Conservation (phyloP, 37 sponge, comb jelly and placozoan species). For the Spongilla lacustris region DNA sequence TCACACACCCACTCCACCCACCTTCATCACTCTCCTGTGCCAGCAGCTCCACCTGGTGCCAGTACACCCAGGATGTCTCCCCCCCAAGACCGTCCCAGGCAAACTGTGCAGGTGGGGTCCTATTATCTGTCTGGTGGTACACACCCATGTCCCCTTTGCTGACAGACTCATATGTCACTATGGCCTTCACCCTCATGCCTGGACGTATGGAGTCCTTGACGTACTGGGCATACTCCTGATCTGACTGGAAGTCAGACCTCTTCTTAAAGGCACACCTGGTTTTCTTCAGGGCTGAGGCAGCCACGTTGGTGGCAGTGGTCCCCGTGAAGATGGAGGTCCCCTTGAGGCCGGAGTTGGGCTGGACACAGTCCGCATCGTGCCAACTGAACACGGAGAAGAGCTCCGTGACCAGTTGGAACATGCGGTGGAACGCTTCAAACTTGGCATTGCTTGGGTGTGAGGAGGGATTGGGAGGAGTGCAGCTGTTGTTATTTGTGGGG, state of each 20-base stretch:
- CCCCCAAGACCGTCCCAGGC: slow-evolving; percentile 69
- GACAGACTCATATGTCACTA: slow-evolving; percentile 50
- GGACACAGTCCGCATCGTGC: slow-evolving; percentile 13
- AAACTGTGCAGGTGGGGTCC: slow-evolving; percentile 68
- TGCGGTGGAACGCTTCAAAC: slow-evolving; percentile 30
- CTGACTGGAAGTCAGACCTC: slow-evolving; percentile 50
- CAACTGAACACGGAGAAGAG: slow-evolving; percentile 47
- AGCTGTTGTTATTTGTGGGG: background rate
- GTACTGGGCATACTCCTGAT: slow-evolving; percentile 65
- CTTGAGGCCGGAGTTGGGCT: slow-evolving; percentile 8
- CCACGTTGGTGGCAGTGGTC: slow-evolving; percentile 7
- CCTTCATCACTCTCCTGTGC: background rate
- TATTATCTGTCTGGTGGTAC: slow-evolving; percentile 43
- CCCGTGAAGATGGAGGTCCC: slow-evolving; percentile 69
- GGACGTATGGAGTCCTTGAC: slow-evolving; percentile 40
- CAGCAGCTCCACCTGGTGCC: slow-evolving; percentile 68
- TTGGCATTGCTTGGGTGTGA: background rate
- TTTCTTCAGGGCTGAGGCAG: background rate
- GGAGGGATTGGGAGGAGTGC: no score
- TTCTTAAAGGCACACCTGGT: slow-evolving; percentile 42
- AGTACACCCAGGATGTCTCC: slow-evolving; percentile 72
- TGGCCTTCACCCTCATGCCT: slow-evolving; percentile 59
- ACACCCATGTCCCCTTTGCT: slow-evolving; percentile 58
- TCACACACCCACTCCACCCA: background rate
- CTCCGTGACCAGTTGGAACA: slow-evolving; percentile 32